Conservation (phyloP, 2,888 invertebrate species). For the Xestia c-nigrum region DNA sequence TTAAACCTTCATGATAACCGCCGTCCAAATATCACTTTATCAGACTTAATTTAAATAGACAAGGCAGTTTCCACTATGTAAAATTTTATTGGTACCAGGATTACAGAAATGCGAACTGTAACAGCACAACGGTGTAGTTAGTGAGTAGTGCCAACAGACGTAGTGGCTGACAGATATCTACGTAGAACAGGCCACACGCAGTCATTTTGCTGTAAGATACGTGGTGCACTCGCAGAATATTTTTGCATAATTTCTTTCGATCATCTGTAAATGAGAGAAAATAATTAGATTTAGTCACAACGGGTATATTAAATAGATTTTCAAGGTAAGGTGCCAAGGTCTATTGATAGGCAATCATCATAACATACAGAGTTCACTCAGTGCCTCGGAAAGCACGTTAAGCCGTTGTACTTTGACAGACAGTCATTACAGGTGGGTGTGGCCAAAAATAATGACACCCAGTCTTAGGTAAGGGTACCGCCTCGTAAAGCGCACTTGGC, state of each 20-base stretch:
- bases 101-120: conserved; percentile 23
- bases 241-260: conserved; percentile 25
- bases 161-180: conserved; percentile 26
- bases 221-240: conserved; percentile 10
- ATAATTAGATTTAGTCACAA: not conserved
- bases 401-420: not conserved
- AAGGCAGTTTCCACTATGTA: not conserved
- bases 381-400: not conserved
- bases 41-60: not conserved
- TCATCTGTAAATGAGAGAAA: not conserved
- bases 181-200: conserved; percentile 18
- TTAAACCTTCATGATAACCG: no score
- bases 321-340: no score
- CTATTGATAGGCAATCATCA: no score
- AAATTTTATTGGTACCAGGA: not conserved
- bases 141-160: conserved; percentile 19
- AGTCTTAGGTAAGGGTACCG: no score
- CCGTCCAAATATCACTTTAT: not conserved
- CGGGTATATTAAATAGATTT: no score
- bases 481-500: no score
- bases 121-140: conserved; percentile 18
- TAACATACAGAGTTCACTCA: not conserved
- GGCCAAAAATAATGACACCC: no score
- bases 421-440: not conserved
- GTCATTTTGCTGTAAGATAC: conserved; percentile 27